Base-by-base conservation (phyloP, 2,888 invertebrate genomes). In the Caenorhabditis sp. region DNA sequence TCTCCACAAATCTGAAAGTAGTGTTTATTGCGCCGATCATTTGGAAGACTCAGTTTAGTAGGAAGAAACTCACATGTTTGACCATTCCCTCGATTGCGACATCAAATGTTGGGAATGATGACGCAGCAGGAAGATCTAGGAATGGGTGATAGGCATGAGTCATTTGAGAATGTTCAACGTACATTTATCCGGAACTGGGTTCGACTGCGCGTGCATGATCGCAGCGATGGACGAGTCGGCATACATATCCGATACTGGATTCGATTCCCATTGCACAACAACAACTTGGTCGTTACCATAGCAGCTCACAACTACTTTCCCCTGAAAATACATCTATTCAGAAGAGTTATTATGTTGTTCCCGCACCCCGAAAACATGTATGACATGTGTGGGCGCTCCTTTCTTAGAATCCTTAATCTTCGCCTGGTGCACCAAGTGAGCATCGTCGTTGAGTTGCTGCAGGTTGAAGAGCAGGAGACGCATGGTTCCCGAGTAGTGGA, bases 161-260 rank as follows among this genome's bases (percentile, higher is more conserved):
- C 11, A 61, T 1, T 22, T 24, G 13, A 15, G 1, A 26, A 26
- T 1, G 15, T 18, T 15, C 20, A 26, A 56, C 84, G 70, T 22
- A 91, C 91, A 86, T 85, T 91, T 91, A 32, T 89, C 88, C 9
- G 90, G 90, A 47, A 91, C 77, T 2, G 90, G 91, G 77, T 91
- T 90, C n/a, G 86, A 82, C 91, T 95, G 95, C 0, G 96, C 96
- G 92, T 96, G 95, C 88, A 98, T 94, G 47, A 97, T 94, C 53
- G 95, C 96, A 0, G 96, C 95, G 69, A 97, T 94, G 32, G 97
- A 95, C 32, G 98, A 96, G 93, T 99, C 98, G 32, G 98, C 98
- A 93, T 95, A 98, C 97, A 98, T 98, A 93, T 99, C 98, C 91
- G 96, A 95, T 56, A 97, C 95, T 0, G 98, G 97, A 91, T 95